A percentile compares a stretch with the other conserved stretches of the same genome.
Conservation (phyloP, 1,140 invertebrate genomes). For the Pectinophora gossypiella region DNA sequence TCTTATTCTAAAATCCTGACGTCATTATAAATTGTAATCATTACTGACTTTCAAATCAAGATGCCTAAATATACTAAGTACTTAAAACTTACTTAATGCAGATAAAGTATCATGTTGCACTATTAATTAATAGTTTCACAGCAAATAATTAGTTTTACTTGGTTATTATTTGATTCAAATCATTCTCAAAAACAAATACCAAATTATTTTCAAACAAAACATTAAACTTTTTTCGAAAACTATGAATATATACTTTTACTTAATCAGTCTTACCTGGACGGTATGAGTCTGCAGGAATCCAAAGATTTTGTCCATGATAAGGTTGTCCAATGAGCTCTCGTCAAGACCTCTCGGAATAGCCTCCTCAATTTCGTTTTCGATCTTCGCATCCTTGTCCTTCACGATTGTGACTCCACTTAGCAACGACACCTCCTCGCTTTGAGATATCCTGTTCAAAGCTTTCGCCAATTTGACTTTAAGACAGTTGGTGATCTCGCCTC, state of each 20-base stretch:
- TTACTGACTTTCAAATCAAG: too few species aligned
- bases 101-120: too few species aligned
- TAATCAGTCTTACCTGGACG: constrained; percentile 78
- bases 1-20: too few species aligned
- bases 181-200: too few species aligned
- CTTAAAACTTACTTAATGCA: too few species aligned
- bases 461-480: constrained; percentile 85
- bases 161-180: too few species aligned
- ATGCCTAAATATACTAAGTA: too few species aligned
- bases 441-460: constrained; percentile 82
- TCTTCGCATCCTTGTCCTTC: constrained; percentile 72
- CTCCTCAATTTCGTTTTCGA: constrained; percentile 66
- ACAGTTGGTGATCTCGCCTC: constrained; percentile 81
- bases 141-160: too few species aligned
- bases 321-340: constrained; percentile 82
- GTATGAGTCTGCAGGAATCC: constrained; percentile 86
- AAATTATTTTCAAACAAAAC: too few species aligned
- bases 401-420: constrained; percentile 84
- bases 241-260: background rate
- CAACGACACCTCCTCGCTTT: constrained; percentile 77
- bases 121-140: too few species aligned
- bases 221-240: background rate
- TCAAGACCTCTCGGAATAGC: constrained; percentile 82
- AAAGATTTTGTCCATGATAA: constrained; percentile 84
- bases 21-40: too few species aligned